Percentiles rank a stretch among this genome's conserved stretches.
These are phyloP conservation scores for Melinaea marsaeus DNA, from an alignment of 2,888 invertebrate species.

Conservation along the genomic window DNA sequence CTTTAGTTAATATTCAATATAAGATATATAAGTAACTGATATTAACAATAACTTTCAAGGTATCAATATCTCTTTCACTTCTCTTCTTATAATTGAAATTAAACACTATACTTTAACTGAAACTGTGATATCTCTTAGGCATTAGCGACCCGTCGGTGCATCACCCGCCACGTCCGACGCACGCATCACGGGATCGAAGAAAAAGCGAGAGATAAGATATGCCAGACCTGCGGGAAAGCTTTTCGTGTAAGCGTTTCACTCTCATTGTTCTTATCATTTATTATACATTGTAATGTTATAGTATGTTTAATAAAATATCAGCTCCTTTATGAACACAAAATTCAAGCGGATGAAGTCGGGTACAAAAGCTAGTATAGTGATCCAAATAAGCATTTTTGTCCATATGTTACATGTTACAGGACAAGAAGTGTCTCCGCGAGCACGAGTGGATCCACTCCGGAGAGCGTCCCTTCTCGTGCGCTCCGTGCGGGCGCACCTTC, in stretches of 20 bases:
- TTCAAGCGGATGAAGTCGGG: not conserved
- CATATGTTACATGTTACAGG: slow-evolving; percentile 38
- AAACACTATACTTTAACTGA: too few species aligned
- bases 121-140: slow-evolving; percentile 37
- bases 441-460: slow-evolving; percentile 60
- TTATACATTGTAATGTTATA: not conserved
- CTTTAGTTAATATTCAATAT: too few species aligned
- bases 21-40: too few species aligned
- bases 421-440: slow-evolving; percentile 52
- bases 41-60: too few species aligned
- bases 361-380: not conserved
- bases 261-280: not conserved
- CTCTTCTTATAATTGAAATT: too few species aligned
- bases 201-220: slow-evolving; percentile 48
- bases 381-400: not conserved
- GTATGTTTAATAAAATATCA: not conserved
- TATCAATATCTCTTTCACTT: too few species aligned
- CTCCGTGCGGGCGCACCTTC: slow-evolving; percentile 54
- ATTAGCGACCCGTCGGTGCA: slow-evolving; percentile 52
- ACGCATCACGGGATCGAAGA: slow-evolving; percentile 57
- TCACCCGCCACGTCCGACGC: slow-evolving; percentile 52
- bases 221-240: slow-evolving; percentile 59
- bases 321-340: too few species aligned
- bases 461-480: slow-evolving; percentile 54
- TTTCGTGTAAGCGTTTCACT: slow-evolving; percentile 45